phyloP scores from a whole-genome alignment of 2,797 vertebrate genomes.

The Myiotriccus ornatus region DNA sequence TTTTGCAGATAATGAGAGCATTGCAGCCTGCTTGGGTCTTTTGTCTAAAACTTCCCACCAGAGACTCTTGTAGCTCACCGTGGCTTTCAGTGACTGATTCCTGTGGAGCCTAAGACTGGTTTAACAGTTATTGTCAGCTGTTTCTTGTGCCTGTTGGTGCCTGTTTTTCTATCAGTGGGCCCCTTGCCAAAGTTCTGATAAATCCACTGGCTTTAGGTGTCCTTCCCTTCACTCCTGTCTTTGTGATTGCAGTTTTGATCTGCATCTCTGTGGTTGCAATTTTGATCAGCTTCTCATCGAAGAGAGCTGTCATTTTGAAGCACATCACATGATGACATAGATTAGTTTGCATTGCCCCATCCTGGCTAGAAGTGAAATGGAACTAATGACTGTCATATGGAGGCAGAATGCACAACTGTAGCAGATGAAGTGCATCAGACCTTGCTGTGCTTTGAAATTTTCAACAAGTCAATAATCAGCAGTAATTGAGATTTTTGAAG shows the following conservation, averaged over 20 bases:
- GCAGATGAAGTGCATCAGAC: not conserved
- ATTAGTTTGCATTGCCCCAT: constrained; percentile 24
- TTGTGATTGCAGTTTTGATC: constrained; percentile 1
- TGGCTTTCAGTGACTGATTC: constrained; percentile 49
- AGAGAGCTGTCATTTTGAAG: constrained; percentile 47
- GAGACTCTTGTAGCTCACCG: constrained; percentile 29
- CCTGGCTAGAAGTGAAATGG: constrained; percentile 39
- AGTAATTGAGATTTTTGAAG: not conserved
- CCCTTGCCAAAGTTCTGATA: not conserved
- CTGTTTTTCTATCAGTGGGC: not conserved
- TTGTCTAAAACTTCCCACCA: constrained; percentile 67
- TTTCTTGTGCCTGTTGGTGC: constrained; percentile 7
- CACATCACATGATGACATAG: not conserved
- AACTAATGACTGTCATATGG: constrained; percentile 45
- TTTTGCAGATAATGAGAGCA: constrained; percentile 73
- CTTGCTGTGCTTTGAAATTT: constrained; percentile 1
- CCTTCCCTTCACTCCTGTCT: not conserved
- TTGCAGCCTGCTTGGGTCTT: constrained; percentile 70
- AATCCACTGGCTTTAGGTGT: not conserved
- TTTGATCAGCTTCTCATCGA: not conserved
- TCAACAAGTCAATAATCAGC: constrained; percentile 13
- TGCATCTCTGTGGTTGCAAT: not conserved
- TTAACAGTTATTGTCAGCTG: constrained; percentile 56
- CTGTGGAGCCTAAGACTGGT: constrained; percentile 50
- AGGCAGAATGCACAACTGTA: not conserved